A percentile compares a stretch with the other conserved stretches of the same genome.
Conservation (phyloP, 2,113 vertebrate genomes). For the Alosa alosa region DNA sequence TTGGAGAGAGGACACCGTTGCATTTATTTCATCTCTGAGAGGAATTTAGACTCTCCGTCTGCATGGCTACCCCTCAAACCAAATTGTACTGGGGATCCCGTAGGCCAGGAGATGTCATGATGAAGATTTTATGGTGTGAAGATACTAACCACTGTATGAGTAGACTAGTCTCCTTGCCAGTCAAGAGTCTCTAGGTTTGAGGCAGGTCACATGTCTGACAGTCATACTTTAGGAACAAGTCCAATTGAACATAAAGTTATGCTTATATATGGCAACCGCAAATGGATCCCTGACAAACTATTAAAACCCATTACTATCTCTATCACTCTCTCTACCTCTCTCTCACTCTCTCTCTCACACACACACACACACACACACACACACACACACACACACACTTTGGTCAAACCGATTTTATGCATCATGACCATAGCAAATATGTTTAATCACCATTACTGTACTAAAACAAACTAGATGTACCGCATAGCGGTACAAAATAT, state of each 20-base stretch:
- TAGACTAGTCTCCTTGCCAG: background rate
- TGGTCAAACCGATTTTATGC: background rate
- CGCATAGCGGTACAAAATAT: no score
- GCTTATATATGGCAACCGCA: slow-evolving; percentile 37
- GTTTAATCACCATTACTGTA: no score
- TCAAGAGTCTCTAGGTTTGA: slow-evolving; percentile 1
- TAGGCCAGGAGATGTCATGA: background rate
- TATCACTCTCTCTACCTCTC: slow-evolving; percentile 9
- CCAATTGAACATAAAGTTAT: background rate
- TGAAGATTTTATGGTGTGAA: background rate
- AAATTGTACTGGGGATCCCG: slow-evolving; percentile 16
- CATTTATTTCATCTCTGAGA: slow-evolving; percentile 14
- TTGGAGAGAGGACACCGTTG: slow-evolving; percentile 32
- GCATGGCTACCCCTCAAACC: slow-evolving; percentile 17
- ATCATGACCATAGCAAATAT: background rate
- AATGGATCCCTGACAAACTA: slow-evolving; percentile 27
- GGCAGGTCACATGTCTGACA: background rate
- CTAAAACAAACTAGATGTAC: no score
- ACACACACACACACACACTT: slow-evolving; percentile 13
- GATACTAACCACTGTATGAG: slow-evolving; percentile 7
- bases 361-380: no score
- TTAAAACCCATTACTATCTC: background rate
- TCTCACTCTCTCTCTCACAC: background rate
- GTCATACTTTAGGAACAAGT: background rate
- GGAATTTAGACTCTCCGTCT: slow-evolving; percentile 43